These are phyloP conservation scores for Tenthredo livida DNA, from an alignment of 2,888 invertebrate species.

Conservation along the genomic window DNA sequence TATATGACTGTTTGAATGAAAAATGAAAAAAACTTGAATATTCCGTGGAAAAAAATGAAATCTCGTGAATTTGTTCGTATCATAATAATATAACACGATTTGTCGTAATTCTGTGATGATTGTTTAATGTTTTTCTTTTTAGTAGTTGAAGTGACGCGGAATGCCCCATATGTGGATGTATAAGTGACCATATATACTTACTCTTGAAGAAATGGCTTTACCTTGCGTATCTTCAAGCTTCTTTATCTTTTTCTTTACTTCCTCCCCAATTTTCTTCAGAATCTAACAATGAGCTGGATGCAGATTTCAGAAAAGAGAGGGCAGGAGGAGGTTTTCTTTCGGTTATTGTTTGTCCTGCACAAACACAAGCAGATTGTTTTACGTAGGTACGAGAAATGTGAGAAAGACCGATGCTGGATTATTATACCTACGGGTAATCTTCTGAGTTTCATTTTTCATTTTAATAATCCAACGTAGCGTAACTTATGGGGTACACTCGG, in stretches of 20 bases:
- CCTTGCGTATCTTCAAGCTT: background rate
- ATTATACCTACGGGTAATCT: constrained; percentile 30
- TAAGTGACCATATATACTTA: constrained; percentile 3
- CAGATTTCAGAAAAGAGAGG: constrained; percentile 20
- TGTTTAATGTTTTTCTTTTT: too few species aligned
- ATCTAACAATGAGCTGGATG: constrained; percentile 26
- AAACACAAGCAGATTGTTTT: constrained; percentile 18
- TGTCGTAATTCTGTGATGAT: too few species aligned
- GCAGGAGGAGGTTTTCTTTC: constrained; percentile 16
- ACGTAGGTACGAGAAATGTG: background rate
- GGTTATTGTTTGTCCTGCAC: constrained; percentile 14
- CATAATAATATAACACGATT: too few species aligned
- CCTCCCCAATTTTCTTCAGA: background rate
- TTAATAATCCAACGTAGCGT: constrained; percentile 40
- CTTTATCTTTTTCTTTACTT: background rate
- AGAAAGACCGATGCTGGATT: constrained; percentile 10
- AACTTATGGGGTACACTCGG: constrained; percentile 3
- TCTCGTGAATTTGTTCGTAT: too few species aligned
- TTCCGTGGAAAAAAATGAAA: too few species aligned
- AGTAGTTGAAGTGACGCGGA: too few species aligned
- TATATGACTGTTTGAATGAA: too few species aligned
- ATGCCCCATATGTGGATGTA: background rate
- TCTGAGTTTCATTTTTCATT: constrained; percentile 36
- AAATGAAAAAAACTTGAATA: too few species aligned
- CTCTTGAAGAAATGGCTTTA: constrained; percentile 8